Evolutionary conservation across 92 coral and sea anemone genomes (phyloP).

Genomic region (Pocillopora meandrina): DNA sequence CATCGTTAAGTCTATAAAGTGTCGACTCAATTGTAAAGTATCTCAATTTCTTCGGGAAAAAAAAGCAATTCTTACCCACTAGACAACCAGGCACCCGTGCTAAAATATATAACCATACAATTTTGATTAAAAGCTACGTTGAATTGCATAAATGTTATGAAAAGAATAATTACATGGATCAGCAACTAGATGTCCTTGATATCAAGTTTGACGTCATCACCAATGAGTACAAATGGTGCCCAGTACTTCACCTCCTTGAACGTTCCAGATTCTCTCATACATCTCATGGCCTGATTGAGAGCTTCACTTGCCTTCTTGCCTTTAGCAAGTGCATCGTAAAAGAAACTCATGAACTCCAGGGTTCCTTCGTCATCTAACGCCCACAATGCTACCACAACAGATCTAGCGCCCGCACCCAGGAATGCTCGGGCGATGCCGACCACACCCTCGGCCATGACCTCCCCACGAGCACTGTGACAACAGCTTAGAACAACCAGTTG

Average conservation of each 20-base stretch:
- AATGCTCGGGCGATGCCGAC: slow-evolving; percentile 33
- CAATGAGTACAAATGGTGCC: slow-evolving; percentile 10
- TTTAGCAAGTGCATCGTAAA: background rate
- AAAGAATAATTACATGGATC: too few species aligned
- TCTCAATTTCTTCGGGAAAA: too few species aligned
- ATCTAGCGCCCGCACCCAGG: slow-evolving; percentile 37
- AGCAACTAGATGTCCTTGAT: too few species aligned
- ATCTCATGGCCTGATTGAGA: background rate
- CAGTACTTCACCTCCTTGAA: background rate
- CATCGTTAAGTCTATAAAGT: too few species aligned
- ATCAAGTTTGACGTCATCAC: background rate
- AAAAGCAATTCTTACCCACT: too few species aligned
- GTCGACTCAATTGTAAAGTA: too few species aligned
- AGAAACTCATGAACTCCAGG: slow-evolving; percentile 1
- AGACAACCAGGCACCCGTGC: too few species aligned
- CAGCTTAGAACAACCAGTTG: background rate
- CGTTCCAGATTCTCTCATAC: background rate
- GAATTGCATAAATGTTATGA: too few species aligned
- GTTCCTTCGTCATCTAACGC: slow-evolving; percentile 13
- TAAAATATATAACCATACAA: too few species aligned
- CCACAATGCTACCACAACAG: slow-evolving; percentile 32
- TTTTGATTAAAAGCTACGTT: too few species aligned
- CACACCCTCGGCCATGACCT: slow-evolving; percentile 16
- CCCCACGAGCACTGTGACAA: background rate
- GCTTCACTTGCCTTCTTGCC: slow-evolving; percentile 1